Evolutionary conservation across 1,140 invertebrate genomes (phyloP).

Genomic region (Palaemon carinicauda): DNA sequence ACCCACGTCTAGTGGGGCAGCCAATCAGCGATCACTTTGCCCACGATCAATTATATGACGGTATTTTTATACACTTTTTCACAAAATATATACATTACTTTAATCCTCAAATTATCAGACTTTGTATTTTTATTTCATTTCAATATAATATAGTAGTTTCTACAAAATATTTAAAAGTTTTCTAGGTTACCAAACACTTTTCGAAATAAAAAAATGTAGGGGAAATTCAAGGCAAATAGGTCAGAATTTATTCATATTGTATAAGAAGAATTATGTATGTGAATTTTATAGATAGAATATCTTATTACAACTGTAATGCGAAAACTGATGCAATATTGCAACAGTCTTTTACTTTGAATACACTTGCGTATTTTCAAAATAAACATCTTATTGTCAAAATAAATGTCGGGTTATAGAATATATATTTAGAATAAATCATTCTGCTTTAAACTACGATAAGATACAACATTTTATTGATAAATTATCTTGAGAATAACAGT

Average conservation of each 20-base stretch:
- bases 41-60: slow-evolving; percentile 57
- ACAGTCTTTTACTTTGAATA: slow-evolving; percentile 34
- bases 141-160: too few relatives aligned
- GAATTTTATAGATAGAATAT: neutral
- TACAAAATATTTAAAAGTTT: too few relatives aligned
- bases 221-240: too few relatives aligned
- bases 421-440: neutral
- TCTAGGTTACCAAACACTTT: too few relatives aligned
- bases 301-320: neutral
- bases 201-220: too few relatives aligned
- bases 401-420: neutral
- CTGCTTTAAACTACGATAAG: too few relatives aligned
- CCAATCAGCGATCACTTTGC: slow-evolving; percentile 51
- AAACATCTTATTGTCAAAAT: too few relatives aligned
- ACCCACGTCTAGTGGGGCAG: slow-evolving; percentile 46
- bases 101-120: neutral
- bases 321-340: slow-evolving; percentile 38
- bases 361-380: too few relatives aligned
- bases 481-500: too few relatives aligned
- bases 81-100: slow-evolving; percentile 54
- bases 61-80: slow-evolving; percentile 59
- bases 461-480: too few relatives aligned
- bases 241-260: neutral
- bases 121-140: neutral
- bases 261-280: too few relatives aligned